phyloP scores from a whole-genome alignment of 64 coral and sea anemone species.

The Pocillopora verrucosa region DNA sequence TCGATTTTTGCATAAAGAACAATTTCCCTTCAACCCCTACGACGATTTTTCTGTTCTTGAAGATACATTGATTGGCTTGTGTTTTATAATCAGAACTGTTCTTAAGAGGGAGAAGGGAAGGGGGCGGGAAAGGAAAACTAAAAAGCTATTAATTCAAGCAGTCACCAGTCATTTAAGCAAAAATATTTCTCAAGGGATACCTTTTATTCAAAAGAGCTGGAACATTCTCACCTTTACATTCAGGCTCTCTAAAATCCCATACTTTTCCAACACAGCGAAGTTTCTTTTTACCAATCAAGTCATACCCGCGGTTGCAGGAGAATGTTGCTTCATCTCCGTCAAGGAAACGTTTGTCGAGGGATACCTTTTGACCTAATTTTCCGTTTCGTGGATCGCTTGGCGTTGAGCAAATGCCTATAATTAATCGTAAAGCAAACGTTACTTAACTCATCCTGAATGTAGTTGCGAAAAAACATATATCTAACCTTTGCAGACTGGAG shows the following conservation, averaged over 20 bases:
- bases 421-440: not conserved
- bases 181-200: too few relatives aligned
- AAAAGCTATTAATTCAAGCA: too few relatives aligned
- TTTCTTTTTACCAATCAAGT: not conserved
- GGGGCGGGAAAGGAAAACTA: too few relatives aligned
- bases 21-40: too few relatives aligned
- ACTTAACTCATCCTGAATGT: too few relatives aligned
- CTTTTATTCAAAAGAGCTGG: too few relatives aligned
- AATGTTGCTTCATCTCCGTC: constrained; percentile 33
- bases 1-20: too few relatives aligned
- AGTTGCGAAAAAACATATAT: not conserved
- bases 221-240: constrained; percentile 27
- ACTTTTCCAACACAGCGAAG: not conserved
- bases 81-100: too few relatives aligned
- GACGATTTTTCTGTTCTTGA: too few relatives aligned
- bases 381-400: not conserved
- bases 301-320: not conserved
- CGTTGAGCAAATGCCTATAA: constrained; percentile 2
- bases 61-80: too few relatives aligned
- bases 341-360: not conserved
- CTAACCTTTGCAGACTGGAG: constrained; percentile 27
- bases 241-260: constrained; percentile 8
- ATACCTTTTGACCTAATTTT: not conserved
- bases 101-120: too few relatives aligned
- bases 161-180: too few relatives aligned